Conservation (phyloP, 2,113 vertebrate species). For the Rutilus rutilus region DNA sequence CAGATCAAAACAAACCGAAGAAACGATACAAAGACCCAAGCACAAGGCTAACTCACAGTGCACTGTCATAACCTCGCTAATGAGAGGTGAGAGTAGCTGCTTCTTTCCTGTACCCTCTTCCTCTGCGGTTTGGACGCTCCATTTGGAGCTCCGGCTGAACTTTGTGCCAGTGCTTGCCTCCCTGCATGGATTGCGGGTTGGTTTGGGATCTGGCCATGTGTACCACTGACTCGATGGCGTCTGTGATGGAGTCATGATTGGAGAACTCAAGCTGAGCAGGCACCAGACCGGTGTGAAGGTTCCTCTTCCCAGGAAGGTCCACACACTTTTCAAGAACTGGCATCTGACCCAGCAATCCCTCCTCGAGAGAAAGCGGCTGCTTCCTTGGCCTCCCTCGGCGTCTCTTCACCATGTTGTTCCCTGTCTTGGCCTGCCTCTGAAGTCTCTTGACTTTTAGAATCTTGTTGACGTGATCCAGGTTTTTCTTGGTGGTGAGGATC, state of each 20-base stretch:
- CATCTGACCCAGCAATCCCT: slow-evolving; percentile 86
- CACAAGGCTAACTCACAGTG: slow-evolving; percentile 72
- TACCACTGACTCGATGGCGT: slow-evolving; percentile 95
- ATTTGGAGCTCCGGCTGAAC: slow-evolving; percentile 77
- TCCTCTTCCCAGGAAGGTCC: slow-evolving; percentile 87
- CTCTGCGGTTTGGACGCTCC: slow-evolving; percentile 80
- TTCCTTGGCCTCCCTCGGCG: slow-evolving; percentile 91
- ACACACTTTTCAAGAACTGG: slow-evolving; percentile 93
- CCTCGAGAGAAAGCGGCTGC: slow-evolving; percentile 80
- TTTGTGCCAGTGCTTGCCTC: slow-evolving; percentile 77
- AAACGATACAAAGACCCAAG: slow-evolving; percentile 65
- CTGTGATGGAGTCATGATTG: slow-evolving; percentile 89
- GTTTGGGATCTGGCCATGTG: slow-evolving; percentile 87
- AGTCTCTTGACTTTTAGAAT: slow-evolving; percentile 98
- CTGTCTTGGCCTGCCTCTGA: slow-evolving; percentile 98
- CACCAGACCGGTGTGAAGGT: slow-evolving; percentile 78
- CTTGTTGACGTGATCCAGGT: slow-evolving; percentile 98
- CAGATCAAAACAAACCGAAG: slow-evolving; percentile 56
- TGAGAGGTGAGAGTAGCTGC: slow-evolving; percentile 68
- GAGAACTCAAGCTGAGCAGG: slow-evolving; percentile 80
- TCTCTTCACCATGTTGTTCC: slow-evolving; percentile 98
- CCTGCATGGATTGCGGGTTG: slow-evolving; percentile 56
- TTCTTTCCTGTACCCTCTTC: slow-evolving; percentile 79
- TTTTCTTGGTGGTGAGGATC: slow-evolving; percentile 90
- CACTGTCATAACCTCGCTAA: slow-evolving; percentile 66